phyloP scores from a whole-genome alignment of 1,140 invertebrate species.

The Drosophila sulfurigaster region DNA sequence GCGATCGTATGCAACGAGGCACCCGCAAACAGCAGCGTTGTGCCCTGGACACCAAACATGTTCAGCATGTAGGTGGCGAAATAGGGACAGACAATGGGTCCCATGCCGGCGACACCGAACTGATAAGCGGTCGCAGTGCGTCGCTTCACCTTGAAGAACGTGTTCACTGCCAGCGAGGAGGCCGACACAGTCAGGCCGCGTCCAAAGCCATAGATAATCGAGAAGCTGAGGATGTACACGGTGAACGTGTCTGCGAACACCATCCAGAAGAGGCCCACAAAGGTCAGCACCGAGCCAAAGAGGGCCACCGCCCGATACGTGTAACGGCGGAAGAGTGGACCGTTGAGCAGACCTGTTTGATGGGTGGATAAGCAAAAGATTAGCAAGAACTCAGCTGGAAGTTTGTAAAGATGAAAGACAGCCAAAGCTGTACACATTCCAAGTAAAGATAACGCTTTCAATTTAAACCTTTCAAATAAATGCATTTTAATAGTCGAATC shows the following conservation, averaged over 20 bases:
- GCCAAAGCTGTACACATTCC: neutral
- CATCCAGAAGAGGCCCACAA: constrained; percentile 86
- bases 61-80: constrained; percentile 86
- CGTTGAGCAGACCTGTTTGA: constrained; percentile 87
- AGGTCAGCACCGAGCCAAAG: constrained; percentile 86
- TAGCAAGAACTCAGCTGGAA: neutral
- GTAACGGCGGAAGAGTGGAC: constrained; percentile 88
- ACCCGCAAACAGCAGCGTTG: constrained; percentile 87
- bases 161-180: constrained; percentile 87
- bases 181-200: constrained; percentile 87
- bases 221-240: constrained; percentile 87
- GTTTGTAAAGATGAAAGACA: neutral
- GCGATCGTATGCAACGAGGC: constrained; percentile 87
- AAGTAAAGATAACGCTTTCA: no score
- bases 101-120: constrained; percentile 87
- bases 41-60: constrained; percentile 86
- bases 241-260: constrained; percentile 87
- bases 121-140: constrained; percentile 87
- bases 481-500: no score
- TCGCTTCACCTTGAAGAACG: constrained; percentile 87
- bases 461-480: no score
- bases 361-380: neutral
- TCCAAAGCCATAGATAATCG: constrained; percentile 87
- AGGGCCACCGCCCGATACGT: constrained; percentile 88
- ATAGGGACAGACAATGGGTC: constrained; percentile 87